Conservation (phyloP, 2,797 vertebrate genomes). For the Halcyon badia region DNA sequence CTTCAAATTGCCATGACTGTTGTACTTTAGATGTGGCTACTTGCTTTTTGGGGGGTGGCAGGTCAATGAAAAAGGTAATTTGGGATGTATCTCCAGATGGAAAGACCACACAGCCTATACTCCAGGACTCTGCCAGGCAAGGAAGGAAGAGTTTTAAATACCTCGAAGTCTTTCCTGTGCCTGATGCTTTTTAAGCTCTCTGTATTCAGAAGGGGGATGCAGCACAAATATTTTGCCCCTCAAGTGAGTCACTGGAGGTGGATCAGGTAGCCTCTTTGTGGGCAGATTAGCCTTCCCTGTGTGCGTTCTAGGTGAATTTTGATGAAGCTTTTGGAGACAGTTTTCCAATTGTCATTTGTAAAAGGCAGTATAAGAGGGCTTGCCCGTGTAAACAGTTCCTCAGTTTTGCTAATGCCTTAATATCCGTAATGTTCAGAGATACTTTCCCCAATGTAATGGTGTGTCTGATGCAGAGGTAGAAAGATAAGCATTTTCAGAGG, state of each 20-base stretch:
- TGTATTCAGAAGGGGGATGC: not conserved
- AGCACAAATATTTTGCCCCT: not conserved
- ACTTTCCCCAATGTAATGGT: not conserved
- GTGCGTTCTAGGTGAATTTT: not conserved
- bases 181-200: not conserved
- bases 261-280: not conserved
- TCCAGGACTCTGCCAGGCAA: not conserved
- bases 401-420: not conserved
- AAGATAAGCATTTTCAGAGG: not conserved
- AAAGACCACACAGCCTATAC: not conserved
- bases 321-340: not conserved
- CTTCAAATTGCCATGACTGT: not conserved
- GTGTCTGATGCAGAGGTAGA: not conserved
- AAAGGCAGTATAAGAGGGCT: not conserved
- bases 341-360: not conserved
- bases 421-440: not conserved
- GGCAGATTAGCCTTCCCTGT: not conserved
- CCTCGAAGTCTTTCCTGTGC: not conserved
- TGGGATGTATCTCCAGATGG: not conserved
- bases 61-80: not conserved
- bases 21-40: not conserved
- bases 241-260: not conserved
- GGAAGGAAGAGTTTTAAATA: not conserved
- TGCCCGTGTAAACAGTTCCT: not conserved
- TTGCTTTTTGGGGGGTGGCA: not conserved